These are phyloP conservation scores for Parascotia fuliginaria DNA, from an alignment of 2,888 invertebrate genomes.

Conservation along the genomic window DNA sequence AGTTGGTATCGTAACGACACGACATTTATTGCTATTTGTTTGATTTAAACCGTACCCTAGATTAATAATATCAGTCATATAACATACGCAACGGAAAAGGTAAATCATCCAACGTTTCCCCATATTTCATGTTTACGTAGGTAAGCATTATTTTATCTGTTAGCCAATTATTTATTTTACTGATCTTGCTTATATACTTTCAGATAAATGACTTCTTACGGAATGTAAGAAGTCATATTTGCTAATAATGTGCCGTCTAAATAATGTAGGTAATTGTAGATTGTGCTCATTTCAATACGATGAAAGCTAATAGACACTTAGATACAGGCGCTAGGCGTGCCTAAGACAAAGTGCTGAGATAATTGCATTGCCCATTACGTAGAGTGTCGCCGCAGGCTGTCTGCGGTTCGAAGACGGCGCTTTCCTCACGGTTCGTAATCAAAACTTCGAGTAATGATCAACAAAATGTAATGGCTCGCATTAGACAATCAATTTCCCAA, in stretches of 20 bases:
- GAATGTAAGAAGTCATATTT: too few species aligned
- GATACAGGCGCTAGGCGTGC: too few species aligned
- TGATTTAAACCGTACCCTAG: neutral
- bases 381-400: slow-evolving; percentile 41
- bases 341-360: slow-evolving; percentile 37
- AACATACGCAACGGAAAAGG: neutral
- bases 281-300: slow-evolving; percentile 31
- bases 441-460: slow-evolving; percentile 13
- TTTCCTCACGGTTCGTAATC: slow-evolving; percentile 27
- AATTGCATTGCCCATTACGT: slow-evolving; percentile 25
- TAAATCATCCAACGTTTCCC: neutral
- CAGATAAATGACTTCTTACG: too few species aligned
- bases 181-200: too few species aligned
- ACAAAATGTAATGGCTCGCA: slow-evolving; percentile 14
- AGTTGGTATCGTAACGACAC: too few species aligned
- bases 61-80: neutral
- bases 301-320: slow-evolving; percentile 53
- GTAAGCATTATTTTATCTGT: neutral
- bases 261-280: neutral
- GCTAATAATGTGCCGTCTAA: too few species aligned
- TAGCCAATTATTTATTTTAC: neutral
- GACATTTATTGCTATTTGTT: neutral
- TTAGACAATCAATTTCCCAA: slow-evolving; percentile 1
- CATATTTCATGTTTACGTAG: neutral
- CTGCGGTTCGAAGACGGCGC: slow-evolving; percentile 5